phyloP scores from a whole-genome alignment of 2,888 invertebrate genomes.

The Candidula unifasciata region DNA sequence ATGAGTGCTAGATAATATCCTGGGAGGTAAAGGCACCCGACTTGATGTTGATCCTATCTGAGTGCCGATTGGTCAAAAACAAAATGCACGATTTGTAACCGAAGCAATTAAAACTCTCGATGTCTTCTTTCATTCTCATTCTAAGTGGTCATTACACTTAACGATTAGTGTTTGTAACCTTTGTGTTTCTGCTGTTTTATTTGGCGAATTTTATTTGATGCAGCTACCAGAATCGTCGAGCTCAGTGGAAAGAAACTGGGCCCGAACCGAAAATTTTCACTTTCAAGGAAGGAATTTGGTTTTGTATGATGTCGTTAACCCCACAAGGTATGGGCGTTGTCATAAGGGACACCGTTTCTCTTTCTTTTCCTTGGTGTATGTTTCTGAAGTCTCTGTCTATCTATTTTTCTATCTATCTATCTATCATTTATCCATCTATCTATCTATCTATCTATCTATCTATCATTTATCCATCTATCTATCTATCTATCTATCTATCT shows the following conservation, averaged over 20 bases:
- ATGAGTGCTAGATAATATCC: no score
- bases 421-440: conserved; percentile 1
- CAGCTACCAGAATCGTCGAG: conserved; percentile 85
- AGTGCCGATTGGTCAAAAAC: no score
- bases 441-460: conserved; percentile 2
- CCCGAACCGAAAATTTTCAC: conserved; percentile 90
- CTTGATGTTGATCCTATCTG: no score
- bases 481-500: no score
- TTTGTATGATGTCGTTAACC: conserved; percentile 98
- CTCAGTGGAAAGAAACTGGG: conserved; percentile 84
- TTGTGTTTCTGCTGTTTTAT: neutral
- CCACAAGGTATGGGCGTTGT: conserved; percentile 82
- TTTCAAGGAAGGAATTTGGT: conserved; percentile 97
- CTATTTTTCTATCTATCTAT: neutral
- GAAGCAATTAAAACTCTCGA: no score
- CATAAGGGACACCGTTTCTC: no score
- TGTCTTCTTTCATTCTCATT: neutral
- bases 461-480: neutral
- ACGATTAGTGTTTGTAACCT: neutral
- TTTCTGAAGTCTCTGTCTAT: no score
- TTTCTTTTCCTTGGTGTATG: no score
- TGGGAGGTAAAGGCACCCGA: no score
- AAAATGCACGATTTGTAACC: no score
- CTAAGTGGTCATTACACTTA: neutral
- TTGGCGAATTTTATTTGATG: neutral